phyloP scores from a whole-genome alignment of 2,113 vertebrate genomes.

The Pachypanchax playfairii region DNA sequence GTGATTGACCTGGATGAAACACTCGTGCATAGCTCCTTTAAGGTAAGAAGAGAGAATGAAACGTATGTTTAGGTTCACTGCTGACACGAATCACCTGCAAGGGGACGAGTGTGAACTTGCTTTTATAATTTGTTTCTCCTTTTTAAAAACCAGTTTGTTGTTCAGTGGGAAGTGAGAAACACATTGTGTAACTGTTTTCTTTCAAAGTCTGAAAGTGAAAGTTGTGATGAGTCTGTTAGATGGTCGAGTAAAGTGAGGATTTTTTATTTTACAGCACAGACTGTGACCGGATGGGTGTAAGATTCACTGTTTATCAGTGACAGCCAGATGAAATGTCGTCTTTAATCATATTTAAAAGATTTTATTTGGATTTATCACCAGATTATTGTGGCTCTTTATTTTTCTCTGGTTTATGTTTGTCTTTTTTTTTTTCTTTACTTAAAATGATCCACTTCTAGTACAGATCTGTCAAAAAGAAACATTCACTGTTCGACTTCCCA shows the following conservation, averaged over 20 bases:
- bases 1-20: slow-evolving; percentile 99
- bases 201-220: too few relatives aligned
- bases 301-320: too few relatives aligned
- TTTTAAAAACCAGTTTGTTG: background rate
- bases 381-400: background rate
- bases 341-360: too few relatives aligned
- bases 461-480: background rate
- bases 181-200: too few relatives aligned
- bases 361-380: too few relatives aligned
- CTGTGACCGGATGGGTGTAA: too few relatives aligned
- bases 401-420: background rate
- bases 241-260: too few relatives aligned
- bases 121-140: too few relatives aligned
- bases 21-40: slow-evolving; percentile 98
- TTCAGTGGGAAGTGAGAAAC: too few relatives aligned
- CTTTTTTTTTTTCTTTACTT: background rate
- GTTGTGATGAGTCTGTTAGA: too few relatives aligned
- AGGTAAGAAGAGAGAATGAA: slow-evolving; percentile 81
- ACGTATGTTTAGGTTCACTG: background rate
- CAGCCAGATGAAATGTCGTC: background rate
- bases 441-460: background rate
- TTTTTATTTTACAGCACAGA: too few relatives aligned
- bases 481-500: background rate
- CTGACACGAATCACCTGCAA: too few relatives aligned
- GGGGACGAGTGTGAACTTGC: background rate